A percentile compares a stretch with the other conserved stretches of the same genome.
Evolutionary conservation across 1,140 invertebrate genomes (phyloP).

Genomic region (Phymorhynchus buccinoides): DNA sequence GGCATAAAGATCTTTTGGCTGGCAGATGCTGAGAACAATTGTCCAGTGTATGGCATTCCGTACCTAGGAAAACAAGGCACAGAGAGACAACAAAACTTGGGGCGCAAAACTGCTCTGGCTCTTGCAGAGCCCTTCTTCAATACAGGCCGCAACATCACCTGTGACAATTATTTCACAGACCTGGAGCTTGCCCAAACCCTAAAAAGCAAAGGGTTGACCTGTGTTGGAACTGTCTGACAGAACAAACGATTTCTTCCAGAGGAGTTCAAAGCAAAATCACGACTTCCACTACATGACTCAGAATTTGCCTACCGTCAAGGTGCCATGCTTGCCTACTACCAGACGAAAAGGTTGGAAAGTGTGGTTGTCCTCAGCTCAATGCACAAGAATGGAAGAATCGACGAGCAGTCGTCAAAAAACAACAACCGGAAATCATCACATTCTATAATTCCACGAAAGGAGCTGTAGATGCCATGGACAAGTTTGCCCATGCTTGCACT

Average conservation of each 20-base stretch:
- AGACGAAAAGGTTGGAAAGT: slow-evolving; percentile 64
- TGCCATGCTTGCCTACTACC: slow-evolving; percentile 61
- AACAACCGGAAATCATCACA: slow-evolving; percentile 72
- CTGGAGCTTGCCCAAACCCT: slow-evolving; percentile 28
- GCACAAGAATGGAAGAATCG: slow-evolving; percentile 52
- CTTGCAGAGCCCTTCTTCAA: slow-evolving; percentile 27
- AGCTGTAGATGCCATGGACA: slow-evolving; percentile 71
- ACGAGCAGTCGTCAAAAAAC: slow-evolving; percentile 10
- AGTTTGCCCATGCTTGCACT: slow-evolving; percentile 44
- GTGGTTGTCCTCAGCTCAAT: slow-evolving; percentile 67
- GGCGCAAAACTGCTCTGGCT: slow-evolving; percentile 16
- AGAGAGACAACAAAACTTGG: slow-evolving; percentile 1
- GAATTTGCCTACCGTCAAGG: slow-evolving; percentile 46
- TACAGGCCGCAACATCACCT: slow-evolving; percentile 40
- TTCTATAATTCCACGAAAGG: slow-evolving; percentile 74
- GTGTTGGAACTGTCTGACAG: slow-evolving; percentile 33
- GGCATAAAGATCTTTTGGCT: slow-evolving; percentile 68
- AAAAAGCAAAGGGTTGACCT: slow-evolving; percentile 11
- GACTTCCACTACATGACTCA: slow-evolving; percentile 13
- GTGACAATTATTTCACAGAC: slow-evolving; percentile 44
- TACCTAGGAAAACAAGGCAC: slow-evolving; percentile 41
- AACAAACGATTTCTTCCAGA: slow-evolving; percentile 32
- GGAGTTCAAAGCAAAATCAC: slow-evolving; percentile 27
- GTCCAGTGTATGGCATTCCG: slow-evolving; percentile 37
- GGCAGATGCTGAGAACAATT: slow-evolving; percentile 42